Evolutionary conservation across 2,888 invertebrate genomes (phyloP), one percentile per base, ranked within the genome.

Genomic region (Rotaria macrura): DNA sequence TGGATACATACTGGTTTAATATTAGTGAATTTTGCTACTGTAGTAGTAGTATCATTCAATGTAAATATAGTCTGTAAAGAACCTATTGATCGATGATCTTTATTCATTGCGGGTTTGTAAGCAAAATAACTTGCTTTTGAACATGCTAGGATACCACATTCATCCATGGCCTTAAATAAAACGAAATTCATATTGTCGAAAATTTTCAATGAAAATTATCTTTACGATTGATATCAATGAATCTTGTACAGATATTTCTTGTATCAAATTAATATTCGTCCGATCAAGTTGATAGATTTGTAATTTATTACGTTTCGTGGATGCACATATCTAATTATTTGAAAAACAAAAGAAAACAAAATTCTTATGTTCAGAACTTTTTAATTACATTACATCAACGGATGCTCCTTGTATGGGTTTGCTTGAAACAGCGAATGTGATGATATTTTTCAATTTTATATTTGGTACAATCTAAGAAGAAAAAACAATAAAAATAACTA

Each of bases 241-340:
- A 25, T 79, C 79, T 43, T 40, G 79, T 25, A 79, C 79, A 25
- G 79, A 79, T 79, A 79, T 25, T 79, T 79, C 79, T 2, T 79
- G n/a, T 43, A n/a, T 79, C 25, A 79, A 79, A 79, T 79, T 43
- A 43, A 79, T 79, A 43, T 43, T 43, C 20, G 79, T 43, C 43
- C n/a, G 40, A n/a, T 79, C 79, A 25, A 79, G 4, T 43, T n/a
- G 79, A 79, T 79, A 43, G 25, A 79, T 43, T 79, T 79, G 79
- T 79, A 79, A 25, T 79, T 79, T 79, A 79, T 79, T 79, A n/a
- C 43, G 40, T 43, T 79, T 79, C 10, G 79, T 79, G 25, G 79
- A 79, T n/a, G 10, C 12, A 43, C 79, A 79, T 25, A 79, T 79
- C 79, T 79, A 34, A 9, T 25, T 65, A 29, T 29, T 10, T n/a